Base-by-base conservation (phyloP, 2,888 invertebrate genomes). In the Tribolium freemani region DNA sequence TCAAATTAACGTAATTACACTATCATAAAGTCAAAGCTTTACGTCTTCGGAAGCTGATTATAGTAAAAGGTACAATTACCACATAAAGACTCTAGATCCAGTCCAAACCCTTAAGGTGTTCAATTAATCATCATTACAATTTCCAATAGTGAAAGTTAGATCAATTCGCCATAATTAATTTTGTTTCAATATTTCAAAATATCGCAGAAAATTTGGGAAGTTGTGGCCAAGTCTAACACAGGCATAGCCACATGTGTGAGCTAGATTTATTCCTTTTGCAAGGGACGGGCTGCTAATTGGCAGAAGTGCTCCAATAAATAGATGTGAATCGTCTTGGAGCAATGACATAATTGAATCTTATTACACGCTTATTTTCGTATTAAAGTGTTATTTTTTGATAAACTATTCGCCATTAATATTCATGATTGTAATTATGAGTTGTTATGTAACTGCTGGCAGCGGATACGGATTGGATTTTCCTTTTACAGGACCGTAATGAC, bases 331-430 rank as follows among this genome's bases (percentile, higher is more conserved):
- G 69, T 75, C 71, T 73, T 56, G 68, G 76, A 76, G 75, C 77
- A 79, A 78, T 77, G 78, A 80, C 79, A 79, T 80, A 80, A 80
- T 80, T 78, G 75, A 77, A 77, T 77, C 77, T 79, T 71, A 80
- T 80, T 80, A 80, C 78, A 78, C 77, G 79, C 76, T 76, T 72
- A 78, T 80, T 79, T 80, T 79, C 80, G 73, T 77, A 79, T 80
- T 79, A 80, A 75, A 64, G 72, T 64, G 56, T 64, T 67, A 75
- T 78, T 80, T 66, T 79, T 80, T 78, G 73, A 77, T 68, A 56
- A 66, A 71, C 54, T 56, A 51, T 61, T 66, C 26, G n/a, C 10
- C 51, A 72, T 74, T 66, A 69, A 74, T 74, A 75, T 75, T 72
- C 73, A 75, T 73, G 72, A 68, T 54, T 44, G 70, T 68, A 75